These are phyloP conservation scores for Pachycephala philippinensis DNA, from an alignment of 2,113 vertebrate species.

Conservation along the genomic window DNA sequence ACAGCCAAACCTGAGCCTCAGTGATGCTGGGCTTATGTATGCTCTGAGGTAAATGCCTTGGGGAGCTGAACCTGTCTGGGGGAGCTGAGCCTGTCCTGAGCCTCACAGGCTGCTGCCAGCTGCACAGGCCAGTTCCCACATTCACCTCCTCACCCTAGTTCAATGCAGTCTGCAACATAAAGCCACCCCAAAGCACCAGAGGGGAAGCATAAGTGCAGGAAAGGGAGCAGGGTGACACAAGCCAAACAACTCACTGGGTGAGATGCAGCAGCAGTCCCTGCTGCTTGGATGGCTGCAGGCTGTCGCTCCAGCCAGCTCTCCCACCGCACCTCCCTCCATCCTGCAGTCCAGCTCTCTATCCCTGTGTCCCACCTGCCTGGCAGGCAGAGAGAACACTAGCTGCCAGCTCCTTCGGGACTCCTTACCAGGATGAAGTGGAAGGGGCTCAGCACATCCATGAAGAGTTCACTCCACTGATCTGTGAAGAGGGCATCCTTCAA, in stretches of 20 bases:
- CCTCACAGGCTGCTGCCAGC: not conserved
- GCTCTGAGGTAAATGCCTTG: not conserved
- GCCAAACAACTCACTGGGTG: not conserved
- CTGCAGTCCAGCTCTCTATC: not conserved
- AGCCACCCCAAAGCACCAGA: not conserved
- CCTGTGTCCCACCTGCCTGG: not conserved
- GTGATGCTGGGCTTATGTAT: rapidly evolving
- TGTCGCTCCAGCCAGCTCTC: not conserved
- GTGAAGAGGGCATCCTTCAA: constrained; percentile 96
- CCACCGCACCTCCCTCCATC: rapidly evolving
- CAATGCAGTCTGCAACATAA: not conserved
- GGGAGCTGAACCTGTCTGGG: not conserved
- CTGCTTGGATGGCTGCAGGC: not conserved
- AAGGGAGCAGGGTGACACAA: not conserved
- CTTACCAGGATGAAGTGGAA: constrained; percentile 93
- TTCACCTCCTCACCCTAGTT: not conserved
- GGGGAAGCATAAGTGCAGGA: not conserved
- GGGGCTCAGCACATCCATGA: constrained; percentile 91
- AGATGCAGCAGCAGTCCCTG: not conserved
- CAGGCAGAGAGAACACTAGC: not conserved
- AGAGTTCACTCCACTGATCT: constrained; percentile 95
- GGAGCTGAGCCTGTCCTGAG: not conserved
- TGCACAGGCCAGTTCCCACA: not conserved
- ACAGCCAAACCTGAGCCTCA: not conserved
- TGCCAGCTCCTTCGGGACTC: not conserved